Evolutionary conservation across 2,797 vertebrate species (phyloP).

Genomic region (Mormyrus proboscirostris): DNA sequence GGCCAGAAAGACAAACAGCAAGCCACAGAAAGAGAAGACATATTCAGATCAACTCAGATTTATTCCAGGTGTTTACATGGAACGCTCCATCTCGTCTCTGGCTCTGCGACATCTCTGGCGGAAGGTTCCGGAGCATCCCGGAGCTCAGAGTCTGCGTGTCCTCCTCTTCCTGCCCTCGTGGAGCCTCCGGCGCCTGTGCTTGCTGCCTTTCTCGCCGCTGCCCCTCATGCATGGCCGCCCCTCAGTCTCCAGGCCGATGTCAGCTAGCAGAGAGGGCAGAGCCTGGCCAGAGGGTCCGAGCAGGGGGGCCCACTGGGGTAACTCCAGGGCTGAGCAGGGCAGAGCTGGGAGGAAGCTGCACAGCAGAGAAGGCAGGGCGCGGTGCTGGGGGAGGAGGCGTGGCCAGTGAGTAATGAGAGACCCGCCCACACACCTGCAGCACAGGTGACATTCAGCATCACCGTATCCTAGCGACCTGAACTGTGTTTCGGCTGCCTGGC

Average conservation of each 20-base stretch:
- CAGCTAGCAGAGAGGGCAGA: not conserved
- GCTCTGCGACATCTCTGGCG: not conserved
- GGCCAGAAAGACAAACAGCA: not conserved
- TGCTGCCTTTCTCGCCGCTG: not conserved
- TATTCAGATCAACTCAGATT: not conserved
- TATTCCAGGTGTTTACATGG: not conserved
- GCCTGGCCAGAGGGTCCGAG: not conserved
- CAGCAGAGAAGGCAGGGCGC: not conserved
- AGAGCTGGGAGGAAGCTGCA: not conserved
- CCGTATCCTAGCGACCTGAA: not conserved
- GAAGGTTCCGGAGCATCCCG: not conserved
- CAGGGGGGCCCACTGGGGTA: constrained; percentile 6
- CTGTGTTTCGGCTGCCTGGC: not conserved
- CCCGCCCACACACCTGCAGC: constrained; percentile 16
- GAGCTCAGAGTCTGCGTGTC: not conserved
- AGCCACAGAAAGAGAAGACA: not conserved
- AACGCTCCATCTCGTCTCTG: not conserved
- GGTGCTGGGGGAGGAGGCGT: constrained; percentile 9
- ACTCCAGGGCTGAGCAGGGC: constrained; percentile 3
- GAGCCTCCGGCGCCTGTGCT: not conserved
- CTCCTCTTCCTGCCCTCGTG: not conserved
- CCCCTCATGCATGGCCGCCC: not conserved
- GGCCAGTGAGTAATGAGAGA: not conserved
- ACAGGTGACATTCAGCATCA: not conserved
- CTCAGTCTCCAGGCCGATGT: not conserved